Evolutionary conservation across 2,797 vertebrate genomes (phyloP).

Genomic region (Dermochelys coriacea): DNA sequence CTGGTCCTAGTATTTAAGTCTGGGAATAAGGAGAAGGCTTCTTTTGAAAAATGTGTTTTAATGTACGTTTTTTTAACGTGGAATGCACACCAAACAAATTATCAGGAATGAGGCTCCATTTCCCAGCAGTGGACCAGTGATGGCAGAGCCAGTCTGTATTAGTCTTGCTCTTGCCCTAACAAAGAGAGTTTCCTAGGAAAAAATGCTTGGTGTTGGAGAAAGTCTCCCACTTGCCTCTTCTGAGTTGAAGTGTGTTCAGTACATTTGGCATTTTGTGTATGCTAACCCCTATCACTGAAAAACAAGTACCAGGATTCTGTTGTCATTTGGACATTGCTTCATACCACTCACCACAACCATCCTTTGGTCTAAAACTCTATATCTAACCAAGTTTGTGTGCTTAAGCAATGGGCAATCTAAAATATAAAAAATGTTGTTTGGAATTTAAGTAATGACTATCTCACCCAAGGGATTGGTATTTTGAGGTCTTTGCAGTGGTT

Average conservation of each 20-base stretch:
- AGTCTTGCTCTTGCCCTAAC: background rate
- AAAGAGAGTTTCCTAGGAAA: background rate
- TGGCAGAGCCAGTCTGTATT: background rate
- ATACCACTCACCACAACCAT: background rate
- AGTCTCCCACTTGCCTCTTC: background rate
- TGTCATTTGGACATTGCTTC: background rate
- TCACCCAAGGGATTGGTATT: background rate
- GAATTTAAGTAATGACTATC: background rate
- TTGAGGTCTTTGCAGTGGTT: background rate
- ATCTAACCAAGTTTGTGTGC: background rate
- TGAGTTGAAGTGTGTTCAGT: background rate
- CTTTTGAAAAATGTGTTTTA: background rate
- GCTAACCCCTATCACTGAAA: background rate
- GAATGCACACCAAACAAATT: background rate
- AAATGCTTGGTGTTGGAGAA: background rate
- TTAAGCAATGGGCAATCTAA: background rate
- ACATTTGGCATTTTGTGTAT: background rate
- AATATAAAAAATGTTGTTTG: background rate
- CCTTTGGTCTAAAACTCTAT: background rate
- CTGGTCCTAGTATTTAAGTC: background rate
- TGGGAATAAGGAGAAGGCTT: background rate
- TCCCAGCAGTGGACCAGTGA: background rate
- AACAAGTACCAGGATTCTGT: background rate
- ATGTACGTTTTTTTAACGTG: background rate
- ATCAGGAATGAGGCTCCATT: background rate